Evolutionary conservation across 2,113 vertebrate species (phyloP).

Genomic region (Casuarius casuarius): DNA sequence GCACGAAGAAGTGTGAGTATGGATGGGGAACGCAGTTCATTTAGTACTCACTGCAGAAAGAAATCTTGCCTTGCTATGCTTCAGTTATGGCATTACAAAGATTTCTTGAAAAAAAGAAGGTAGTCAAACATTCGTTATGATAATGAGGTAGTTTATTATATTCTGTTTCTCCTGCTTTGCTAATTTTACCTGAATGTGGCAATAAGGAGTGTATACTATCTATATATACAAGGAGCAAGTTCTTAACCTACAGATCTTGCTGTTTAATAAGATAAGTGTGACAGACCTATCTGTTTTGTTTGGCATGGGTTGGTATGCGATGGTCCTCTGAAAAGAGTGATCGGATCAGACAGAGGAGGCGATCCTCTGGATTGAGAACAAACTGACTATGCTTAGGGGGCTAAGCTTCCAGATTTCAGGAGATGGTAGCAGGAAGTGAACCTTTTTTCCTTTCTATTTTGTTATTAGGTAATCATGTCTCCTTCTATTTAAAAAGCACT

Average conservation of each 20-base stretch:
- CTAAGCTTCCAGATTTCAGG: neutral
- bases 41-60: neutral
- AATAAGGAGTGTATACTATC: neutral
- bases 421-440: neutral
- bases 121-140: neutral
- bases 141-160: neutral
- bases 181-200: neutral
- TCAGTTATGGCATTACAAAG: neutral
- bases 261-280: neutral
- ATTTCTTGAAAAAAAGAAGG: neutral
- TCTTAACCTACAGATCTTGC: neutral
- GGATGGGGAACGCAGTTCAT: neutral
- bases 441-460: neutral
- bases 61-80: neutral
- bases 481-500: neutral
- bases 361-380: neutral
- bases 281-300: neutral
- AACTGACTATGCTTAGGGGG: neutral
- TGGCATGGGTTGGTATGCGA: neutral
- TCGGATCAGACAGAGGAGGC: neutral
- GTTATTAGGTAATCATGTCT: neutral
- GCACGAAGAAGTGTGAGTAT: neutral
- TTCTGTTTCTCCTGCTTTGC: neutral
- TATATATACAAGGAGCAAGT: neutral
- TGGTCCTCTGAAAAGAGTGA: neutral